Evolutionary conservation across 2,888 invertebrate genomes (phyloP), one percentile per base, ranked within the genome.

Genomic region (Drosophila cyrtoloma): DNA sequence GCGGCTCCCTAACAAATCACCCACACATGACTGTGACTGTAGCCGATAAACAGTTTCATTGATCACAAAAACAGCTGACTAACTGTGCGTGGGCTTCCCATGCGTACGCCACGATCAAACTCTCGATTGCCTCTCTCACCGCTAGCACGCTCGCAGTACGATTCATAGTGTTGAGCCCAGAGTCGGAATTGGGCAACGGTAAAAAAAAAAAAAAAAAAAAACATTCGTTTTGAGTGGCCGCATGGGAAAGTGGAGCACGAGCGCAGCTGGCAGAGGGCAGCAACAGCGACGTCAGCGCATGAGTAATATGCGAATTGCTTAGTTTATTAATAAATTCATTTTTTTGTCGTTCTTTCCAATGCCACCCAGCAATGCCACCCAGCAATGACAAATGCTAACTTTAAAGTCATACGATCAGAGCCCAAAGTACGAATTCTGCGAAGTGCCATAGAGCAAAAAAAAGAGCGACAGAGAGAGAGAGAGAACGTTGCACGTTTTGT

Each of bases 1-100:
- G 26, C 16, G 47, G 9, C 9, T 26, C 2, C 26, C 37, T 26
- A 19, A 35, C 35, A 42, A 56, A 32, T 56, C 57, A 67, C 63
- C 39, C 65, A 70, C 67, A 62, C 61, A 69, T 58, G 64, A 63
- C 39, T 63, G 52, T 30, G 61, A 60, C 50, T 61, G 61, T n/a
- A n/a, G n/a, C 42, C 60, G 64, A 71, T 68, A 76, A 79, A 82
- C 63, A 57, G 53, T 69, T 81, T 82, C 82, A 81, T 82, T 82
- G 83, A 81, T 73, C 71, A 82, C 22, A 42, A 37, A 76, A 82
- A 81, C 81, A 81, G 81, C 81, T 81, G 81, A 81, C 82, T 72
- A 69, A 65, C 66, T 66, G 60, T 82, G 79, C 82, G 79, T 80
- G 55, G 55, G 28, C 65, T 58, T 58, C 70, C 53, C 61, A 70